Evolutionary conservation across 2,888 invertebrate species (phyloP).

Genomic region (Entomobrya proxima): DNA sequence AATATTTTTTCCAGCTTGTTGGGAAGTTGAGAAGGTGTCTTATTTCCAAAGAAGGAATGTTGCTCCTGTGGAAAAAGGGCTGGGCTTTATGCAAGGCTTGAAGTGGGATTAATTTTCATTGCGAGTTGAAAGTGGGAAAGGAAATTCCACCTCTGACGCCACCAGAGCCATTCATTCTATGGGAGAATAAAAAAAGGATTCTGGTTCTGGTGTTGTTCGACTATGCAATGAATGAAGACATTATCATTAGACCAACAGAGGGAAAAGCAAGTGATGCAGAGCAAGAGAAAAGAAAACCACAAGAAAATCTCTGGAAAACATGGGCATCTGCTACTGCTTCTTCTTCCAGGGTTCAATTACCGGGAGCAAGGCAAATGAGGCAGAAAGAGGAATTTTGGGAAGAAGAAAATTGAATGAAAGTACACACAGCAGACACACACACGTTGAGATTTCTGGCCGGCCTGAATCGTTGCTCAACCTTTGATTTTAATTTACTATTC

Average conservation of each 20-base stretch:
- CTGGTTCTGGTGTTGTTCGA: no score
- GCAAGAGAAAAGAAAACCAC: not conserved
- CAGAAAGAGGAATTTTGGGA: not conserved
- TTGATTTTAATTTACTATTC: slow-evolving; percentile 79
- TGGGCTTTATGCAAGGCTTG: not conserved
- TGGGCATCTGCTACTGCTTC: no score
- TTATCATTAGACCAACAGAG: no score
- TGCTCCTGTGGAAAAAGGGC: not conserved
- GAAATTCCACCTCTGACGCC: no score
- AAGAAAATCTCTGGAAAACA: no score
- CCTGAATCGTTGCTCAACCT: slow-evolving; percentile 91
- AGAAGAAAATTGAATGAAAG: slow-evolving; percentile 4
- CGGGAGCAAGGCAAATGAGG: slow-evolving; percentile 1
- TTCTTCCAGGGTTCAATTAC: slow-evolving; percentile 41
- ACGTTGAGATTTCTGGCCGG: slow-evolving; percentile 80
- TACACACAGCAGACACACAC: not conserved
- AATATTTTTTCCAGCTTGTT: slow-evolving; percentile 15
- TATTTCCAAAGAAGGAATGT: slow-evolving; percentile 14
- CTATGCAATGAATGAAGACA: no score
- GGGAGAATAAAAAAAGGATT: no score
- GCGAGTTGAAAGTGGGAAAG: no score
- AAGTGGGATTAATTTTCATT: slow-evolving; percentile 42
- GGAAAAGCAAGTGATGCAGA: not conserved
- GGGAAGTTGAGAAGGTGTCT: not conserved
- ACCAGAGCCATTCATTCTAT: no score